Evolutionary conservation across 2,113 vertebrate species (phyloP).

Genomic region (Phaethon lepturus): DNA sequence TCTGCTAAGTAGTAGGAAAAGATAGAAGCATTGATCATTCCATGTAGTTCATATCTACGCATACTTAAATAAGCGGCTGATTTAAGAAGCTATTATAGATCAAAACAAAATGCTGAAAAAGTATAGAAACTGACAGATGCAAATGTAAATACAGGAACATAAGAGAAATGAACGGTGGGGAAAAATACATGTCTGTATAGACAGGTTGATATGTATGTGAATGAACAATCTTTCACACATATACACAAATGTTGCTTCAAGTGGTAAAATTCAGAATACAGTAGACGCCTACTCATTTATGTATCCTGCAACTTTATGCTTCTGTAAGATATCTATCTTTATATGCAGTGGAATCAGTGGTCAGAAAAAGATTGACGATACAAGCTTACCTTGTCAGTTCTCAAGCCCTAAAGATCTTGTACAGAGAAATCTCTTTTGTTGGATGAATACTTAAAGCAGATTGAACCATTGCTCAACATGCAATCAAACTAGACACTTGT

Average conservation of each 20-base stretch:
- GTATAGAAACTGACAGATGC: not conserved
- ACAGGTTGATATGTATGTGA: not conserved
- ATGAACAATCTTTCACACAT: not conserved
- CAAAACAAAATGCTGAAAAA: slow-evolving; percentile 18
- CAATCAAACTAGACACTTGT: slow-evolving; percentile 40
- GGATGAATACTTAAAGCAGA: slow-evolving; percentile 31
- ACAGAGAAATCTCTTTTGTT: slow-evolving; percentile 7
- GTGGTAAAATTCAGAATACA: not conserved
- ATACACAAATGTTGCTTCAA: not conserved
- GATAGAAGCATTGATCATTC: not conserved
- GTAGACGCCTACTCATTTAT: not conserved
- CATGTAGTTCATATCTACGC: not conserved
- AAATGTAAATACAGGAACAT: not conserved
- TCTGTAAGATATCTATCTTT: not conserved
- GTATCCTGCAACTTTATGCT: not conserved
- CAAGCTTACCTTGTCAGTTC: not conserved
- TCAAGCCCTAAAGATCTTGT: not conserved
- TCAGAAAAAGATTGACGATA: not conserved
- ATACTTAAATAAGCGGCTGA: slow-evolving; percentile 1
- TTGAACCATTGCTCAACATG: not conserved
- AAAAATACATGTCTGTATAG: not conserved
- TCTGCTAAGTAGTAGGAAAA: slow-evolving; percentile 24
- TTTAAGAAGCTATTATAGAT: slow-evolving; percentile 35
- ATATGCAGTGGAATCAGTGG: not conserved
- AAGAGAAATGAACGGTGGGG: not conserved